These are phyloP conservation scores for Myopa testacea DNA, from an alignment of 2,888 invertebrate species.

Conservation along the genomic window DNA sequence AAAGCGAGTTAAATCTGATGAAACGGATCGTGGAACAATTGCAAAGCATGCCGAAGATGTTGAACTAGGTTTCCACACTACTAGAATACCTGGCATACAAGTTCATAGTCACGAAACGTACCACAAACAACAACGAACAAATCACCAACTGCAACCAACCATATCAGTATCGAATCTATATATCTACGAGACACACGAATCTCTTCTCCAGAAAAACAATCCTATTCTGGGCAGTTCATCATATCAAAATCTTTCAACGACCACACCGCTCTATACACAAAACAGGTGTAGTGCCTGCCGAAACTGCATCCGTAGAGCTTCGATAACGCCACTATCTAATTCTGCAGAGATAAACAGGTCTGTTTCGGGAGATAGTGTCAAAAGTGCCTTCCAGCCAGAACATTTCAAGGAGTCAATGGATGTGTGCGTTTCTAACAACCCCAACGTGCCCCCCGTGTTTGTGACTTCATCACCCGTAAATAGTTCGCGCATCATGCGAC, in stretches of 20 bases:
- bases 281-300: conserved; percentile 74
- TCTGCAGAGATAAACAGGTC: conserved; percentile 84
- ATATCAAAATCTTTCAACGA: conserved; percentile 72
- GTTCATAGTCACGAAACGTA: conserved; percentile 69
- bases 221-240: conserved; percentile 61
- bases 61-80: conserved; percentile 61
- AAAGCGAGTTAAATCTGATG: conserved; percentile 82
- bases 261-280: conserved; percentile 67
- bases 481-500: conserved; percentile 84
- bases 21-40: conserved; percentile 73
- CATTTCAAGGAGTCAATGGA: conserved; percentile 60
- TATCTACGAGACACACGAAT: conserved; percentile 46
- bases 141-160: conserved; percentile 69
- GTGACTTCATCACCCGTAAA: conserved; percentile 77
- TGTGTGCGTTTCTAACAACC: conserved; percentile 54
- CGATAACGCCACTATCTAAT: conserved; percentile 79
- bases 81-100: conserved; percentile 70
- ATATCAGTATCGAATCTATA: conserved; percentile 69
- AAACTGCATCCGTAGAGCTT: conserved; percentile 82
- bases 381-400: conserved; percentile 75
- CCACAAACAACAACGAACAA: conserved; percentile 49
- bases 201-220: conserved; percentile 48
- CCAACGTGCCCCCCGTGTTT: conserved; percentile 75
- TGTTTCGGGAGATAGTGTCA: conserved; percentile 84
- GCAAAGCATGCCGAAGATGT: conserved; percentile 67